Conservation (phyloP, 2,113 vertebrate genomes). For the Hippocampus mohnikei region DNA sequence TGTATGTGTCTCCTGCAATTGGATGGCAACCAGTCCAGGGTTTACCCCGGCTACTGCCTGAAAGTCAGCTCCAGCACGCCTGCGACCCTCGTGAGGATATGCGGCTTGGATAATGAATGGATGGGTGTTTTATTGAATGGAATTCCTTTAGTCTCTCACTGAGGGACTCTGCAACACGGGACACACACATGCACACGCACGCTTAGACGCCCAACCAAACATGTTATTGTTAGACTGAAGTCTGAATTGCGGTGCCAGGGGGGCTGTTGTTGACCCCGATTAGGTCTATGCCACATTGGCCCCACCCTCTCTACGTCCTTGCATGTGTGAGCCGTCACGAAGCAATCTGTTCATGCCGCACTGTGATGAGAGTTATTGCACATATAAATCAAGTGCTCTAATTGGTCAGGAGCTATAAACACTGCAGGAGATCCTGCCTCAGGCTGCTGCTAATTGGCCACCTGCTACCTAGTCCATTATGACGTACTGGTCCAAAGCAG, state of each 20-base stretch:
- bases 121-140: not conserved
- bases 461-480: slow-evolving; percentile 30
- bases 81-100: slow-evolving; percentile 28
- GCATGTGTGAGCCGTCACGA: not conserved
- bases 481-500: slow-evolving; percentile 29
- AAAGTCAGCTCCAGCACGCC: too few relatives aligned
- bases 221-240: too few relatives aligned
- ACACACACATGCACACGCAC: too few relatives aligned
- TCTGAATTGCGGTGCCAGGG: too few relatives aligned
- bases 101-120: not conserved
- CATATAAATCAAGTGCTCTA: slow-evolving; percentile 63
- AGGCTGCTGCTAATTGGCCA: slow-evolving; percentile 63
- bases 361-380: slow-evolving; percentile 42
- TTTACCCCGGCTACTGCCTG: too few relatives aligned
- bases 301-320: slow-evolving; percentile 5
- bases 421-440: slow-evolving; percentile 53
- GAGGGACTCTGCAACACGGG: too few relatives aligned
- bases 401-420: slow-evolving; percentile 60
- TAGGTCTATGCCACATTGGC: too few relatives aligned
- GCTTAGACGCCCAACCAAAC: too few relatives aligned
- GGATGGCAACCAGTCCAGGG: too few relatives aligned
- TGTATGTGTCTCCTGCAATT: too few relatives aligned
- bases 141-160: too few relatives aligned
- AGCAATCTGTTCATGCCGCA: not conserved
- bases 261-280: too few relatives aligned